These are phyloP conservation scores for Danaus melanippus DNA, from an alignment of 1,140 invertebrate genomes.

Conservation along the genomic window DNA sequence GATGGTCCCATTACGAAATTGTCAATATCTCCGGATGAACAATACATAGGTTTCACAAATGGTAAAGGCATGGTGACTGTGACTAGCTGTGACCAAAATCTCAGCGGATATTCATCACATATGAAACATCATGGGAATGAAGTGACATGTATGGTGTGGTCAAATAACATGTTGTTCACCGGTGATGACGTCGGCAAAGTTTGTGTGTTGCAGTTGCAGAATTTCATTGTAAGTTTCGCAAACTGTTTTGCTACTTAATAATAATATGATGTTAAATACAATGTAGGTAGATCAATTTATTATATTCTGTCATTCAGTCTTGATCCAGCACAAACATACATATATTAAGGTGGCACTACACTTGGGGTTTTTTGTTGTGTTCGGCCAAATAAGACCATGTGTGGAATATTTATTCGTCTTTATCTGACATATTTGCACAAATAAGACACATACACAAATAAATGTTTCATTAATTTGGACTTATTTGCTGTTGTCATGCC, in stretches of 20 bases:
- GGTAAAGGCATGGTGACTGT: constrained; percentile 77
- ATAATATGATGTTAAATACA: not conserved
- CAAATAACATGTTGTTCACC: constrained; percentile 76
- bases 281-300: not conserved
- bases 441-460: no score
- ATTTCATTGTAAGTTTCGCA: constrained; percentile 74
- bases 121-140: constrained; percentile 76
- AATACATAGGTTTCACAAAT: constrained; percentile 80
- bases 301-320: no score
- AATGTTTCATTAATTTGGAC: no score
- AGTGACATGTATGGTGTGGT: constrained; percentile 79
- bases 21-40: constrained; percentile 82
- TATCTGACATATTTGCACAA: no score
- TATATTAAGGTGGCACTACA: no score
- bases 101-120: constrained; percentile 47
- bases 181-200: constrained; percentile 79
- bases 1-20: constrained; percentile 80
- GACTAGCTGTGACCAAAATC: constrained; percentile 61
- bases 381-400: no score
- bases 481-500: no score
- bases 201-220: constrained; percentile 76
- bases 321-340: no score
- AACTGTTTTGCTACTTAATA: not conserved
- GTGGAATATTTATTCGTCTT: no score
- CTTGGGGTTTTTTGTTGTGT: no score